These are phyloP conservation scores for Gasterosteus nipponicus DNA, from an alignment of 2,113 vertebrate species.

Conservation along the genomic window DNA sequence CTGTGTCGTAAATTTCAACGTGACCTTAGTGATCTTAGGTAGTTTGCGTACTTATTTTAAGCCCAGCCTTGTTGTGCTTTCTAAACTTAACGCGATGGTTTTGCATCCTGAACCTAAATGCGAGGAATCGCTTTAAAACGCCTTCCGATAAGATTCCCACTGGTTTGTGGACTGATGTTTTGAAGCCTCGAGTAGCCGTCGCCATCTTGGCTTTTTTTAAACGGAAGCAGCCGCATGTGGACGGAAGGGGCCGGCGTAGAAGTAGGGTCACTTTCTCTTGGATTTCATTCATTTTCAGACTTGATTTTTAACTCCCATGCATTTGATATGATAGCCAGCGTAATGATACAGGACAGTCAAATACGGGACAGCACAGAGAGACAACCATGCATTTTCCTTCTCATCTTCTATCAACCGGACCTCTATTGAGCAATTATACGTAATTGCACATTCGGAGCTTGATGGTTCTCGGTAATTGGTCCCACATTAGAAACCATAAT, in stretches of 20 bases:
- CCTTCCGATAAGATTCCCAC: too few relatives aligned
- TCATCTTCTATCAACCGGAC: slow-evolving; percentile 18
- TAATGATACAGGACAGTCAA: neutral
- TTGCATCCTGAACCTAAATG: neutral
- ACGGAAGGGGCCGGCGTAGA: too few relatives aligned
- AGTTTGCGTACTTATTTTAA: neutral
- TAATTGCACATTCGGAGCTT: slow-evolving; percentile 55
- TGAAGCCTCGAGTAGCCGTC: too few relatives aligned
- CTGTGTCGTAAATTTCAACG: too few relatives aligned
- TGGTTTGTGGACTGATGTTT: too few relatives aligned
- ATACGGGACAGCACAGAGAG: neutral
- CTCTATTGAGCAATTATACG: slow-evolving; percentile 65
- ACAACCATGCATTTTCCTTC: slow-evolving; percentile 14
- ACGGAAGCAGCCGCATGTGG: too few relatives aligned
- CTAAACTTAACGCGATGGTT: neutral
- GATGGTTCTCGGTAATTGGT: slow-evolving; percentile 66
- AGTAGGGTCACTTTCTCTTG: too few relatives aligned
- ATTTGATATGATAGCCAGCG: neutral
- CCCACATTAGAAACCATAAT: slow-evolving; percentile 67
- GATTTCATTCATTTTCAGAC: too few relatives aligned
- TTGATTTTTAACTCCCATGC: too few relatives aligned
- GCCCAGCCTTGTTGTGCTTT: neutral
- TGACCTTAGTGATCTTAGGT: too few relatives aligned
- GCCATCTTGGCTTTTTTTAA: too few relatives aligned
- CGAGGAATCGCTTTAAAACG: too few relatives aligned